Evolutionary conservation across 2,797 vertebrate genomes (phyloP), one percentile per base, ranked within the genome.

Genomic region (Cuniculus paca): DNA sequence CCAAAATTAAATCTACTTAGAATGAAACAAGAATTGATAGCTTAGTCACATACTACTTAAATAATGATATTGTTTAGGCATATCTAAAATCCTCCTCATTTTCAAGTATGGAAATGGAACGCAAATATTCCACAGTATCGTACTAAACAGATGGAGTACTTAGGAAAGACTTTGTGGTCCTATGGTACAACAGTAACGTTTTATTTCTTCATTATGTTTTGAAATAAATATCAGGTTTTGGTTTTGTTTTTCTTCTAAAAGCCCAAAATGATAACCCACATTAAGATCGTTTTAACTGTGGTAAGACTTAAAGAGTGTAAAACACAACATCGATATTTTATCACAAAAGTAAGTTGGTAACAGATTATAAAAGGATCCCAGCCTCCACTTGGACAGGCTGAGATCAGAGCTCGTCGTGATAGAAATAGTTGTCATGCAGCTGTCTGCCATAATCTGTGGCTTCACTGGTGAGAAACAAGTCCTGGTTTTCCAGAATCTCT

Each of bases 361-460:
- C 65, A 95, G 88, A 92, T 89, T 90, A 98, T 68, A 94, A 90
- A 97, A 96, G 93, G 56, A 82, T 65, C 77, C 60, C 74, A 58
- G 60, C 78, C 65, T 85, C 95, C 86, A 11, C 86, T 58, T n/a
- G 90, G 96, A 77, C 63, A 86, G 79, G 70, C 54, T 94, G 88
- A 79, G 95, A 75, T 97, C 99, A 99, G 48, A 99, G 99, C 98
- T 99, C 99, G 93, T 99, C 99, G 0, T 99, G 99, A 95, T 99
- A 99, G 96, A 99, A 99, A 82, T 98, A 98, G 61, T 99, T 98
- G 39, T 99, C 98, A 0, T 99, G 99, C 74, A 99, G 99, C 98
- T 99, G 99, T 88, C 99, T 98, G 93, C 99, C 99, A 4, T 99
- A 99, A 98, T 99, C 99, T 0, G 99, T 99, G 84, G 99, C 99